A percentile compares a stretch with the other conserved stretches of the same genome.
These are phyloP conservation scores for Planococcus citri DNA, from an alignment of 1,140 invertebrate species.

Conservation along the genomic window DNA sequence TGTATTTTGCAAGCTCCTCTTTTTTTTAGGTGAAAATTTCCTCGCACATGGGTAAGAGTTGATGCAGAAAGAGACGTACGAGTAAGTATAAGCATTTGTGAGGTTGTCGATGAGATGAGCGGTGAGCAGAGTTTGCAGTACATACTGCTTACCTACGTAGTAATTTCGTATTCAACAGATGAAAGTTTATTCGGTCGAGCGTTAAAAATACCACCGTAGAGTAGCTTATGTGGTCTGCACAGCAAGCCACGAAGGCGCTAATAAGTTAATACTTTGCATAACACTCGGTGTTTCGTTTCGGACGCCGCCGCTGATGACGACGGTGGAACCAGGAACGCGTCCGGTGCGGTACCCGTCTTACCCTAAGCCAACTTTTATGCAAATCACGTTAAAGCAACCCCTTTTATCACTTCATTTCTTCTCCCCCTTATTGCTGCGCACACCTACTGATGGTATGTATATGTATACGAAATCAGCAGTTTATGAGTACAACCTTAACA, in stretches of 20 bases:
- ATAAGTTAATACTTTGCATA: not conserved
- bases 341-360: not conserved
- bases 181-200: not conserved
- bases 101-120: no score
- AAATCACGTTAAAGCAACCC: not conserved
- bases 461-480: not conserved
- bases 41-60: no score
- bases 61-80: no score
- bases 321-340: no score
- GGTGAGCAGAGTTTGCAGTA: no score
- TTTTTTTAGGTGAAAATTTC: not conserved
- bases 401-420: constrained; percentile 1
- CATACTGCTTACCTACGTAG: no score
- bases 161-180: constrained; percentile 7
- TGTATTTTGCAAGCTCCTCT: not conserved
- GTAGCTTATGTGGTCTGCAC: not conserved
- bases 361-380: not conserved
- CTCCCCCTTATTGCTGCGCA: not conserved
- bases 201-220: not conserved
- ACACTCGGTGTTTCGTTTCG: no score
- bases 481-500: not conserved
- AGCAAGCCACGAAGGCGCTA: not conserved
- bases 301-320: no score
- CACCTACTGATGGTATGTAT: not conserved
- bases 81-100: no score